These are phyloP conservation scores for Catocala sponsa DNA, from an alignment of 2,888 invertebrate species.

Conservation along the genomic window DNA sequence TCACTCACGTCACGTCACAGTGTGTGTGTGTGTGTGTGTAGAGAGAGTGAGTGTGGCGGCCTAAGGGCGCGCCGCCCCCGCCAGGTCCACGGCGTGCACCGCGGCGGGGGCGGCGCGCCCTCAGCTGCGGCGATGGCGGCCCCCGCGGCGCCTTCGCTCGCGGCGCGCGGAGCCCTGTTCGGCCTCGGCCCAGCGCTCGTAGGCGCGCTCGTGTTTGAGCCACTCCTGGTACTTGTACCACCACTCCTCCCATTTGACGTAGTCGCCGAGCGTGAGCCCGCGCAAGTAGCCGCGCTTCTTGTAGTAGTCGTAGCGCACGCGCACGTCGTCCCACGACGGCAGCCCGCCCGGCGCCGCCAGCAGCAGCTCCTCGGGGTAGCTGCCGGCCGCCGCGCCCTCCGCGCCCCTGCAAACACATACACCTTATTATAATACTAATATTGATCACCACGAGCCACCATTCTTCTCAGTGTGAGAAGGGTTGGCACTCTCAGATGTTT, in stretches of 20 bases:
- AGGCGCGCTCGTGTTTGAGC: slow-evolving; percentile 94
- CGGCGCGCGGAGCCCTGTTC: slow-evolving; percentile 64
- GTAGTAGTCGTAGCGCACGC: slow-evolving; percentile 96
- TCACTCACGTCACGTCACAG: too few relatives aligned
- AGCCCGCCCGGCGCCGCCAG: slow-evolving; percentile 92
- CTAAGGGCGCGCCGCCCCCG: slow-evolving; percentile 74
- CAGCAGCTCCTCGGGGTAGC: slow-evolving; percentile 93
- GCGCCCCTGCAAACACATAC: slow-evolving; percentile 67
- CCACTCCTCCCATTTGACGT: slow-evolving; percentile 98
- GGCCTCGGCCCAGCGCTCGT: slow-evolving; percentile 91
- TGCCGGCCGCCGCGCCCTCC: slow-evolving; percentile 91
- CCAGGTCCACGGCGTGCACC: slow-evolving; percentile 80
- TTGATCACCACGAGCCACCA: too few relatives aligned
- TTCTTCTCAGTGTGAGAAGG: too few relatives aligned
- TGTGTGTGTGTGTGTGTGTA: too few relatives aligned
- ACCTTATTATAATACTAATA: too few relatives aligned
- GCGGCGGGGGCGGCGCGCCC: slow-evolving; percentile 86
- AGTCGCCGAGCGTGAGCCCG: slow-evolving; percentile 92
- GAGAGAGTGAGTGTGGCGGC: too few relatives aligned
- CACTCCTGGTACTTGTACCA: slow-evolving; percentile 98
- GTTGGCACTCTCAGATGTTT: too few relatives aligned
- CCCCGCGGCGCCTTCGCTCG: slow-evolving; percentile 72
- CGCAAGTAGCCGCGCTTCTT: slow-evolving; percentile 94
- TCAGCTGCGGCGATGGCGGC: slow-evolving; percentile 81
- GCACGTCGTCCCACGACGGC: slow-evolving; percentile 96